These are phyloP conservation scores for Stigmatopora argus DNA, from an alignment of 2,113 vertebrate genomes.

Conservation along the genomic window DNA sequence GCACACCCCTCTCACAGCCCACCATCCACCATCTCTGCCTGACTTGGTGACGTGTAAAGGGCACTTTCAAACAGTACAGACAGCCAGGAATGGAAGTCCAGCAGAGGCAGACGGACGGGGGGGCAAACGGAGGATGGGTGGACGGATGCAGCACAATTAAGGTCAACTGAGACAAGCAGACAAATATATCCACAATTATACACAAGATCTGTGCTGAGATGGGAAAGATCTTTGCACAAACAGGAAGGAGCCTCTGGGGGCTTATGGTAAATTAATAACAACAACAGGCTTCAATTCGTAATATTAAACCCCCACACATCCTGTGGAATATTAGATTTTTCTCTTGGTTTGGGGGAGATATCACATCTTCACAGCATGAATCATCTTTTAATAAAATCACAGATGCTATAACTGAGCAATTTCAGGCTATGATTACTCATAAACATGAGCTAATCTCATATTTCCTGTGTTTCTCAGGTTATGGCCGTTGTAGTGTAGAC, in stretches of 20 bases:
- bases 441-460: slow-evolving; percentile 31
- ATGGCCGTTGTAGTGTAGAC: not conserved
- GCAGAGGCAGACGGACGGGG: slow-evolving; percentile 10
- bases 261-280: slow-evolving; percentile 53
- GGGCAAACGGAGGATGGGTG: slow-evolving; percentile 17
- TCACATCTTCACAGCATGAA: slow-evolving; percentile 26
- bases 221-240: slow-evolving; percentile 50
- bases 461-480: slow-evolving; percentile 18
- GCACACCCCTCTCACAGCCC: slow-evolving; percentile 1
- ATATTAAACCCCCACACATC: slow-evolving; percentile 50
- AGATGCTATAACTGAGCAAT: slow-evolving; percentile 34
- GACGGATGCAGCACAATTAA: slow-evolving; percentile 18
- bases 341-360: slow-evolving; percentile 26
- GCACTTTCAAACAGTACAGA: slow-evolving; percentile 56
- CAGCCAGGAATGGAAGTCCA: slow-evolving; percentile 26
- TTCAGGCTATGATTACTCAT: slow-evolving; percentile 30
- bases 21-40: slow-evolving; percentile 20
- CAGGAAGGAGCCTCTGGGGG: slow-evolving; percentile 38
- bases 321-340: slow-evolving; percentile 51
- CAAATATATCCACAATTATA: slow-evolving; percentile 34
- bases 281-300: slow-evolving; percentile 40
- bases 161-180: slow-evolving; percentile 15
- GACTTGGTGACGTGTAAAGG: slow-evolving; percentile 53
- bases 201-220: slow-evolving; percentile 29
- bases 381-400: slow-evolving; percentile 45